phyloP scores from a whole-genome alignment of 2,113 vertebrate species.

The Gnathonemus echidnorhynchus region DNA sequence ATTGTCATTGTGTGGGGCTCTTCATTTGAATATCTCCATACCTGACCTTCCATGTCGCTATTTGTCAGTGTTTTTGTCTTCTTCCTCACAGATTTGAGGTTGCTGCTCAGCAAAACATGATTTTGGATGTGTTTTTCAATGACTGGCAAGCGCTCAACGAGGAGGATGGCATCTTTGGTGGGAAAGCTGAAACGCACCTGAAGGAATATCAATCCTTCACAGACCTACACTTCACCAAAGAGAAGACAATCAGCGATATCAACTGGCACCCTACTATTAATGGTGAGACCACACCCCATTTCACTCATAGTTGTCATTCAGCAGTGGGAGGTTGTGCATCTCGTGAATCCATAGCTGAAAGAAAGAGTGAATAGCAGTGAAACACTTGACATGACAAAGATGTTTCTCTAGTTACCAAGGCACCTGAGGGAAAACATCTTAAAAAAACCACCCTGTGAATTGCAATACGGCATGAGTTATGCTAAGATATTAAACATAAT shows the following conservation, averaged over 20 bases:
- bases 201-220: constrained; percentile 73
- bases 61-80: neutral
- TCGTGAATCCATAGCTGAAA: neutral
- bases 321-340: neutral
- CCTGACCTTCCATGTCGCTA: neutral
- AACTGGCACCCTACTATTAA: constrained; percentile 80
- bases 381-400: neutral
- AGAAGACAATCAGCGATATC: constrained; percentile 72
- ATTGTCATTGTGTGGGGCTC: neutral
- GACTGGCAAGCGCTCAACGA: constrained; percentile 69
- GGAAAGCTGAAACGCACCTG: constrained; percentile 60
- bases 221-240: constrained; percentile 59
- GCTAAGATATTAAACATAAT: neutral
- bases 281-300: constrained; percentile 57
- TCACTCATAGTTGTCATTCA: neutral
- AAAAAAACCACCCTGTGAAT: neutral
- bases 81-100: constrained; percentile 61
- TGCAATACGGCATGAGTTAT: neutral
- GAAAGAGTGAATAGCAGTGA: neutral
- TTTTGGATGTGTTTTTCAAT: constrained; percentile 72
- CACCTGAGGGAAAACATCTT: neutral
- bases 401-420: neutral
- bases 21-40: neutral
- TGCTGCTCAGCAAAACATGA: constrained; percentile 79
- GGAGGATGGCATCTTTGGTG: constrained; percentile 54